Percentiles rank a stretch among this genome's conserved stretches.
Evolutionary conservation across 1,140 invertebrate species (phyloP).

Genomic region (Procambarus clarkii): DNA sequence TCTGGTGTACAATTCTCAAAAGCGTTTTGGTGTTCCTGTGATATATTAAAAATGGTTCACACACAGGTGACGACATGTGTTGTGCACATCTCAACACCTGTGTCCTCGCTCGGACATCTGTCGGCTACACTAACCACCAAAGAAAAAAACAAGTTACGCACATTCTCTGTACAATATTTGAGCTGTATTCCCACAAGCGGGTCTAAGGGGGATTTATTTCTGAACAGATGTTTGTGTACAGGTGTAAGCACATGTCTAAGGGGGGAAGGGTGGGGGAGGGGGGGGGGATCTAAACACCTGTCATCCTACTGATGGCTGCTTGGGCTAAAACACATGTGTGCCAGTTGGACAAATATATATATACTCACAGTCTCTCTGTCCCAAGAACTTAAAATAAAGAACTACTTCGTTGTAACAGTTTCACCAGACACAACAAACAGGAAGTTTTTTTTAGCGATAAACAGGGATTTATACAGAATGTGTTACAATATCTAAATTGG

Average conservation of each 20-base stretch:
- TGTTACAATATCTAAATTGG: too few relatives aligned
- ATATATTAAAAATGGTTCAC: too few relatives aligned
- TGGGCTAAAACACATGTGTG: background rate
- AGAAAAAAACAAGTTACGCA: background rate
- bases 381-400: too few relatives aligned
- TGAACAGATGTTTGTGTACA: background rate
- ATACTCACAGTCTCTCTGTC: too few relatives aligned
- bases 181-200: background rate
- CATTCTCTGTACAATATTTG: background rate
- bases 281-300: background rate
- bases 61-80: background rate
- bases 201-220: background rate
- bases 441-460: too few relatives aligned
- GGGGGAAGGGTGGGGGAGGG: background rate
- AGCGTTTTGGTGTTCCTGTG: too few relatives aligned
- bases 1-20: too few relatives aligned
- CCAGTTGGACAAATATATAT: too few relatives aligned
- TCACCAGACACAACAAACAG: too few relatives aligned
- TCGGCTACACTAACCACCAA: background rate
- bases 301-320: background rate
- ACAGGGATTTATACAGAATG: too few relatives aligned
- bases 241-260: background rate
- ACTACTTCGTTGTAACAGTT: too few relatives aligned
- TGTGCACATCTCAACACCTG: background rate
- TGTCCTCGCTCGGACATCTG: background rate